Base-by-base conservation (phyloP, 2,797 vertebrate genomes). In the Tangara arthus region DNA sequence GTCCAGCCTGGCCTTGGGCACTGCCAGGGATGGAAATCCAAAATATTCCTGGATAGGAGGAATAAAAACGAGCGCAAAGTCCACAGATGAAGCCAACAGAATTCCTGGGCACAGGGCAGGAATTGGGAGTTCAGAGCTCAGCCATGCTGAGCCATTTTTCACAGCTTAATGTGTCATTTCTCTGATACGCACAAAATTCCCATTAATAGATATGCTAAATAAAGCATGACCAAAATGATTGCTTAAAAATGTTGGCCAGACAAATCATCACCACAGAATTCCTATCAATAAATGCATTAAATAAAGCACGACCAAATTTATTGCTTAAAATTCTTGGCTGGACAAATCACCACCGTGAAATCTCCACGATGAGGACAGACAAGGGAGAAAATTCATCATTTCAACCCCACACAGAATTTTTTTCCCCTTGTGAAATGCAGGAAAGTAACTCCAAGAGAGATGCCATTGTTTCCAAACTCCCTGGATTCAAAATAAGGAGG, bases 381-480 rank as follows among this genome's bases (percentile, higher is more conserved):
- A 61, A 77, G 17, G 17, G 44, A 50, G 55, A 82, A 11, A 82
- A 86, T 69, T 65, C 55, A 30, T 15, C 1, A 34, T 35, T 65
- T 50, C 34, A 63, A 35, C 6, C 8, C 3, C 37, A 21, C 61
- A 34, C 8, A 18, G 30, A 24, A 64, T 9, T 46, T 47, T 14
- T 14, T 27, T 15, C 10, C 2, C 5, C 1, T 10, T 52, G 12
- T 57, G 53, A 68, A 77, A 82, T 19, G 23, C 7, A 28, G 18
- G 68, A 8, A 35, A 92, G 9, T 10, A 23, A 28, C 15, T 61
- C 8, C 42, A 65, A 11, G 71, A 37, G 55, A 59, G 28, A 59
- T 0, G 0, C 5, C 30, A 32, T 16, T 13, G 0, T 3, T 89
- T 69, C 28, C 21, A 78, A 88, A 76, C 5, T 26, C 56, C 32